These are phyloP conservation scores for Gallinago solitaria DNA, from an alignment of 2,797 vertebrate species.

Conservation along the genomic window DNA sequence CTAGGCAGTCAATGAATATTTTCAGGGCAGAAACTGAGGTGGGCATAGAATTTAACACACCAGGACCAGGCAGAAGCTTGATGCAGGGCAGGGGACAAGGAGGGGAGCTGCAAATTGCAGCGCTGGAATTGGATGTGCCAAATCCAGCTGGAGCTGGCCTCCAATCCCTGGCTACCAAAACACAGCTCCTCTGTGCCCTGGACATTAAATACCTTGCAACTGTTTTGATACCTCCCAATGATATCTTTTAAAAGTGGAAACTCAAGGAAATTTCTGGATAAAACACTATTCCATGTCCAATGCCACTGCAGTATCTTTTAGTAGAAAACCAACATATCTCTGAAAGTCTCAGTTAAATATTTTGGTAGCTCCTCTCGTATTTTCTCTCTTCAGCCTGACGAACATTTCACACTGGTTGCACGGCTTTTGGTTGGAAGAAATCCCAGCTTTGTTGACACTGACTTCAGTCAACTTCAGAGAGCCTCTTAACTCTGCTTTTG, in stretches of 20 bases:
- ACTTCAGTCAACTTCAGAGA: constrained; percentile 61
- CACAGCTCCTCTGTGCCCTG: not conserved
- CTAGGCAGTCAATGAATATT: not conserved
- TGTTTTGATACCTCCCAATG: not conserved
- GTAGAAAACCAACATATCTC: not conserved
- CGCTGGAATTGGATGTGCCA: not conserved
- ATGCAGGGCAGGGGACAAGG: not conserved
- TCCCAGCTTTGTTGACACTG: constrained; percentile 61
- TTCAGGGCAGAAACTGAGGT: not conserved
- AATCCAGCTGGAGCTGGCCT: not conserved
- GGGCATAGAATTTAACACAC: not conserved
- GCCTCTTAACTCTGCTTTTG: constrained; percentile 44
- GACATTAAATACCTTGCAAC: not conserved
- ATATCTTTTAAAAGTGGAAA: not conserved
- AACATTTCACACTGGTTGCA: constrained; percentile 44
- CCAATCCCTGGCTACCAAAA: not conserved
- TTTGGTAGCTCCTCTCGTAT: constrained; percentile 39
- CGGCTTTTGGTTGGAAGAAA: constrained; percentile 53
- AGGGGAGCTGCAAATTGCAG: not conserved
- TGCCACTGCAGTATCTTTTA: not conserved
- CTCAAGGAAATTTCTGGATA: not conserved
- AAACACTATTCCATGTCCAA: not conserved
- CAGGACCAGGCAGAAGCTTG: not conserved
- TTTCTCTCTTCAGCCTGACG: constrained; percentile 23
- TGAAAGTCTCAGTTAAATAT: not conserved